Base-by-base conservation (phyloP, 2,797 vertebrate species). In the Phrynocephalus guinanensis region DNA sequence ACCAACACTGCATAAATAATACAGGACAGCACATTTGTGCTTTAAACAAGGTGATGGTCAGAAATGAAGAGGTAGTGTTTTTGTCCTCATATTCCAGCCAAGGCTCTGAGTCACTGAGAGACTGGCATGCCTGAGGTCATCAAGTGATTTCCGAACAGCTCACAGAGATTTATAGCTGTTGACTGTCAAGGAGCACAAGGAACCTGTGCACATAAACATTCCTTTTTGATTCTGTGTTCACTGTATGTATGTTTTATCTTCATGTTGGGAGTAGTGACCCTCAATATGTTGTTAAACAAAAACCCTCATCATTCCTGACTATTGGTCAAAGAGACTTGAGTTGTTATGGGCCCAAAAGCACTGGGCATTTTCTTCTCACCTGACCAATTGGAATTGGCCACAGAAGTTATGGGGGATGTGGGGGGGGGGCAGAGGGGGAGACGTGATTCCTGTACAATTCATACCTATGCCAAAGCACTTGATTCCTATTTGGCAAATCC, bases 1-100 rank as follows among this genome's bases (percentile, higher is more conserved):
- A 93, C 80, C 85, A 93, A 84, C 88, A 38, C 16, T 76, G 83
- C 89, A 95, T 94, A 95, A 95, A 96, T 95, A 92, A 95, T 44
- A 92, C 13, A 79, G 87, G 94, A 93, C 91, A 93, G 93, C 91
- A 90, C 85, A 95, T 93, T 93, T 93, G 67, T 85, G 83, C 85
- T 95, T 93, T 33, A 94, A 95, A 94, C 89, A 96, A 95, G 89
- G 90, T 48, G 86, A 88, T 50, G 79, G 94, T 56, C 13, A 13
- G 52, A 56, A 56, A 2, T 10, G 52, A 56, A 56, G 52, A 85
- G 16, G 52, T 63, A 3, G 15, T 44, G 18, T 52, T 52, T 22
- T 63, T 63, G 22, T 22, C 56, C 11, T 28, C 48, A 38, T 67
- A 66, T 77, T 26, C 9, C 75, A 77, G 44, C 9, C 13, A 13